A percentile compares a stretch with the other conserved stretches of the same genome.
Conservation (phyloP, 2,113 vertebrate genomes). For the Sigmodon hispidus region DNA sequence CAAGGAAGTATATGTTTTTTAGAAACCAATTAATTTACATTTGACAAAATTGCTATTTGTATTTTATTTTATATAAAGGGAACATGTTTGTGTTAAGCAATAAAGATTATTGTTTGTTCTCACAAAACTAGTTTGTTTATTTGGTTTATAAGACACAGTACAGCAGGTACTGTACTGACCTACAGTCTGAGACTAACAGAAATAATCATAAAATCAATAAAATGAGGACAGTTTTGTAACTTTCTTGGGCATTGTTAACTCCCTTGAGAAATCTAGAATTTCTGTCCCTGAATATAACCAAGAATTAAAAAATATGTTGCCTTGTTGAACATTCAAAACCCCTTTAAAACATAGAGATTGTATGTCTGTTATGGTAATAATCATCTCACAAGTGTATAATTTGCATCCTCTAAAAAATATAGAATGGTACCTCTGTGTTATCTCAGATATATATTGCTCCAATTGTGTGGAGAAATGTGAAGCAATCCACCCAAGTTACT, state of each 20-base stretch:
- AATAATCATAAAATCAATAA: not conserved
- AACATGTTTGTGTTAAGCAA: not conserved
- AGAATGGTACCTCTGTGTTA: not conserved
- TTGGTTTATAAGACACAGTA: not conserved
- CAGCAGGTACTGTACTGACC: not conserved
- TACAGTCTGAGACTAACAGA: not conserved
- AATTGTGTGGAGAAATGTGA: constrained; percentile 50
- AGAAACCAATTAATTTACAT: not conserved
- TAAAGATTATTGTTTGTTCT: not conserved
- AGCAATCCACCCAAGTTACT: not conserved
- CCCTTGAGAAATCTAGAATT: constrained; percentile 33
- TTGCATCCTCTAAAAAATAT: constrained; percentile 50
- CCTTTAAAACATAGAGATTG: not conserved
- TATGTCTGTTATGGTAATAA: constrained; percentile 48
- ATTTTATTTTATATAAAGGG: not conserved
- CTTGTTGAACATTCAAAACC: constrained; percentile 22
- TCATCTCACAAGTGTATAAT: constrained; percentile 32
- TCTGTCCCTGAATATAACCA: not conserved
- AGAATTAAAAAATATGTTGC: constrained; percentile 13
- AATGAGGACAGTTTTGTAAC: not conserved
- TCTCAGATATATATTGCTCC: constrained; percentile 1
- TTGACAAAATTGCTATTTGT: not conserved
- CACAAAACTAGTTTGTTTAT: not conserved
- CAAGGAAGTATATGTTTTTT: not conserved
- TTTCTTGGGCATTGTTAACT: not conserved